phyloP scores from a whole-genome alignment of 2,113 vertebrate species.

The Hiodon alosoides region DNA sequence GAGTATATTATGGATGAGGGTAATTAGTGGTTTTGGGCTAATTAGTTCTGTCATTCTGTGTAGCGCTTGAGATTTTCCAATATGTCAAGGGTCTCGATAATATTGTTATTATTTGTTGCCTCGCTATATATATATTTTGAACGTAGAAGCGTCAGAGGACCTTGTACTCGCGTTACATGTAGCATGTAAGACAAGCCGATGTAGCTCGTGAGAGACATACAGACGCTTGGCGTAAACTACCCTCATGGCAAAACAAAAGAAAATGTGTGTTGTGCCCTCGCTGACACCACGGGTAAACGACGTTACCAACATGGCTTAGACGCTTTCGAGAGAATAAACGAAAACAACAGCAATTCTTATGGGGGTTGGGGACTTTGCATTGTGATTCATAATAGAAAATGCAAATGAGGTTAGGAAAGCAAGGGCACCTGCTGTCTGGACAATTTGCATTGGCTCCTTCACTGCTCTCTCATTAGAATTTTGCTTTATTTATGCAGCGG shows the following conservation, averaged over 20 bases:
- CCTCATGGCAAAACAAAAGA: not conserved
- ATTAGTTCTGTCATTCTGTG: no score
- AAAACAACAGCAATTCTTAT: constrained; percentile 26
- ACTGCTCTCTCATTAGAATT: constrained; percentile 37
- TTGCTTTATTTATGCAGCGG: constrained; percentile 34
- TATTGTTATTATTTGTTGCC: no score
- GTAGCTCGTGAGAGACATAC: no score
- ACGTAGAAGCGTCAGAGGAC: no score
- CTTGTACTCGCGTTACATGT: no score
- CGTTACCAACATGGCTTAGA: not conserved
- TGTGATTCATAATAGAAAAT: constrained; percentile 43
- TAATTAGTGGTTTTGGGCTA: no score
- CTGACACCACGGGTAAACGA: not conserved
- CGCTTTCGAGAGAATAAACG: not conserved
- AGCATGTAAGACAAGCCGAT: no score
- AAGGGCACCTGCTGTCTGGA: constrained; percentile 50
- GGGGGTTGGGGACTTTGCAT: constrained; percentile 28
- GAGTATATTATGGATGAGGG: no score
- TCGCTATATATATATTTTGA: no score
- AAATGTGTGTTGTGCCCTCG: not conserved
- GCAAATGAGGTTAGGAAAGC: constrained; percentile 48
- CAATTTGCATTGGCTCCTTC: constrained; percentile 44
- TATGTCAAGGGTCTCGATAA: no score
- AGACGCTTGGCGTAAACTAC: no score
- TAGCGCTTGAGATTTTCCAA: no score